Evolutionary conservation across 2,888 invertebrate species (phyloP), one percentile per base, ranked within the genome.

Genomic region (Mongoloraphidia duomilia): DNA sequence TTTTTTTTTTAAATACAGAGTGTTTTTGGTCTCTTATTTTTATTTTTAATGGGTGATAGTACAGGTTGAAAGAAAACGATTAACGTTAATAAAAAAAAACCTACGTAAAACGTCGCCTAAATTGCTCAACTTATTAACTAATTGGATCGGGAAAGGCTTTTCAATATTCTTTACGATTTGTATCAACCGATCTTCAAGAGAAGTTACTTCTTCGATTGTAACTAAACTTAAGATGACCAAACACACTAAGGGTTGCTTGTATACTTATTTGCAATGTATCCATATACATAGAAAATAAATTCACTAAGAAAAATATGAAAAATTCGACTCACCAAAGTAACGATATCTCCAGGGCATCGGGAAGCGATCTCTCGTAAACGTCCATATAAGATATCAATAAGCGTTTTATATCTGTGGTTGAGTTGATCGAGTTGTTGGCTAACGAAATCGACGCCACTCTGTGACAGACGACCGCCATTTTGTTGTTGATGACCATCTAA

Each of bases 361-460:
- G 76, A 75, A 43, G 79, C 77, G 55, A 84, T 77, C 62, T 84
- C 77, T 57, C 78, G 73, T 60, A 84, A 65, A 55, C 82, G 72
- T 57, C 80, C 81, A 62, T 84, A 82, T 50, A 87, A 66, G 61
- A 79, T 67, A 58, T 79, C 81, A 60, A 84, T 66, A 51, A 86
- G 69, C 53, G 79, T 76, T 62, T 84, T 82, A 65, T 87, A 91
- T 55, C 81, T 77, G 52, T 78, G 77, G 68, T 92, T 92, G 62
- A 92, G 73, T 33, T 77, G 78, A 62, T 92, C 91, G 61, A 93
- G 71, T 58, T 91, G 84, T 54, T 75, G 73, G 38, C 82, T 81
- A 34, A 91, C 81, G 36, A 74, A 68, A 53, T 90, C 89, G n/a
- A 85, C 82, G 2, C 88, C 84, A 17, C 66, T 60, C 51, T 66